phyloP scores from a whole-genome alignment of 2,797 vertebrate species.

The Siniperca scherzeri region DNA sequence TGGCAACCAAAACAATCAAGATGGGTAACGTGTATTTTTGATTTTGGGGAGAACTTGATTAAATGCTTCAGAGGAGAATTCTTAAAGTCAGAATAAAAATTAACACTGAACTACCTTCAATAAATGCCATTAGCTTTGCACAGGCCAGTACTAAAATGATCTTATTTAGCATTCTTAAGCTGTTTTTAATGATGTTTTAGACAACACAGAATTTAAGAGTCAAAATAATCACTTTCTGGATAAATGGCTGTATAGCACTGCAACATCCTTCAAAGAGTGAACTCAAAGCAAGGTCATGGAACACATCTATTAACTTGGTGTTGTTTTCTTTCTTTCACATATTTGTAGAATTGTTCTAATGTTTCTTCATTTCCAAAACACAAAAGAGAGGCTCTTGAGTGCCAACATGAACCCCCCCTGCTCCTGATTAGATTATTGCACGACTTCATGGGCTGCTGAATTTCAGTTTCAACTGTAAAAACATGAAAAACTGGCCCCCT shows the following conservation, averaged over 20 bases:
- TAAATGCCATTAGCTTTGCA: not conserved
- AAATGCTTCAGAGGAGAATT: not conserved
- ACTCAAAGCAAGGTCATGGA: not conserved
- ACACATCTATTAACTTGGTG: not conserved
- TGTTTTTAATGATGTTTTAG: not conserved
- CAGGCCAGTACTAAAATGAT: not conserved
- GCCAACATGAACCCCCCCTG: not conserved
- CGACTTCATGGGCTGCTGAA: not conserved
- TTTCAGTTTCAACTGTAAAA: not conserved
- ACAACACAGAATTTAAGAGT: not conserved
- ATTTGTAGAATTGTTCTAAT: not conserved
- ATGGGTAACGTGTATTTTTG: too few relatives aligned
- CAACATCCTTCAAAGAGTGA: not conserved
- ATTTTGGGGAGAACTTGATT: not conserved
- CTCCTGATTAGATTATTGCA: not conserved
- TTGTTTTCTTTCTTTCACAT: not conserved
- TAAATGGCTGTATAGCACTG: not conserved
- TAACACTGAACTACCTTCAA: too few relatives aligned
- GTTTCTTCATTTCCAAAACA: slow-evolving; percentile 15
- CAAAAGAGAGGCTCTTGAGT: not conserved
- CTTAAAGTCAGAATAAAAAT: not conserved
- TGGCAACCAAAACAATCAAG: too few relatives aligned
- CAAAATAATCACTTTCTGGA: not conserved
- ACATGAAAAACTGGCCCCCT: not conserved
- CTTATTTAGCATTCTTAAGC: too few relatives aligned